A percentile compares a stretch with the other conserved stretches of the same genome.
Evolutionary conservation across 1,140 invertebrate species (phyloP).

Genomic region (Phymorhynchus buccinoides): DNA sequence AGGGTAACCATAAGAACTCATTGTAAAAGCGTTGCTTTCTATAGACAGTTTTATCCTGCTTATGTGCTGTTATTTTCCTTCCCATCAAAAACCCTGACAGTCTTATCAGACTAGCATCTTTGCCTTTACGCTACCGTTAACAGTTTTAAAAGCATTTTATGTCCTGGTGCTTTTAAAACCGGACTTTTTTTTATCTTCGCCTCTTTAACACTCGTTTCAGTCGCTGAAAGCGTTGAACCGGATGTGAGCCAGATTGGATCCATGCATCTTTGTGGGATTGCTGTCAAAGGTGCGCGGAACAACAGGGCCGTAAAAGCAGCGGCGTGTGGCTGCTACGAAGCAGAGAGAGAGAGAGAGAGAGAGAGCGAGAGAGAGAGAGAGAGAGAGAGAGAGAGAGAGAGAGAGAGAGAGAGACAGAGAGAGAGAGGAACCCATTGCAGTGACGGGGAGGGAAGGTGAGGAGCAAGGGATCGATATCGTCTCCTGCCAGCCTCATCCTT

Average conservation of each 20-base stretch:
- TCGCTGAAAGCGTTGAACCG: neutral
- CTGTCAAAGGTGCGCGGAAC: neutral
- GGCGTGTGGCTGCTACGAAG: too few relatives aligned
- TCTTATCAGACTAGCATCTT: too few relatives aligned
- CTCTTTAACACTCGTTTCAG: too few relatives aligned
- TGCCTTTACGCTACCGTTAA: too few relatives aligned
- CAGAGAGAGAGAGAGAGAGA: neutral
- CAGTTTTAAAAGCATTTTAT: too few relatives aligned
- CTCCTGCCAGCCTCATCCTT: conserved; percentile 3
- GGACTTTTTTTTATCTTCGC: too few relatives aligned
- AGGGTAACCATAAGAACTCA: too few relatives aligned
- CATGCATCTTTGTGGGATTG: conserved; percentile 6
- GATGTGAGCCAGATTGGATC: neutral
- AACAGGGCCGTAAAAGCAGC: conserved; percentile 2
- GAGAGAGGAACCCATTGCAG: neutral
- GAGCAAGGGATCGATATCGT: neutral
- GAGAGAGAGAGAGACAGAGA: neutral
- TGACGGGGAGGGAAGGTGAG: neutral
- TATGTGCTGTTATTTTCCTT: too few relatives aligned
- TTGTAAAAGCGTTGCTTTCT: too few relatives aligned
- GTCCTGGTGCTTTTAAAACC: too few relatives aligned
- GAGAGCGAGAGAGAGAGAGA: neutral
- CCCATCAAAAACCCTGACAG: too few relatives aligned
- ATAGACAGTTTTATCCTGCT: too few relatives aligned
- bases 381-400: neutral